A percentile compares a stretch with the other conserved stretches of the same genome.
phyloP scores from a whole-genome alignment of 2,888 invertebrate species.

The Pomacea canaliculata region DNA sequence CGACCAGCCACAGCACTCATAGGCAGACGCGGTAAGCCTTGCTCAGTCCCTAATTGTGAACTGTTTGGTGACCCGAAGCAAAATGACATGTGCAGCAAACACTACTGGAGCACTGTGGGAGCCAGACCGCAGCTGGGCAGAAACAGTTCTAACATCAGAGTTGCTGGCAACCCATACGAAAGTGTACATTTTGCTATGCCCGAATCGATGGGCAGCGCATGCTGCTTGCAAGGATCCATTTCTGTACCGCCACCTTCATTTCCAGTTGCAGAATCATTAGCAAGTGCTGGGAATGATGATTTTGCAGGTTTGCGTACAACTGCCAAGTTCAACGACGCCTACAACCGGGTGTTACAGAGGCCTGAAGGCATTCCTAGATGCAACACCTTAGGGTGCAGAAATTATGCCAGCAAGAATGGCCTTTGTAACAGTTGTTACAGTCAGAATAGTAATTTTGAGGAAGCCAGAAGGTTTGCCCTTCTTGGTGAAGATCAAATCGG shows the following conservation, averaged over 20 bases:
- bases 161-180: background rate
- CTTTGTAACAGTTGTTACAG: conserved; percentile 53
- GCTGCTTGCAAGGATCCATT: conserved; percentile 20
- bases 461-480: background rate
- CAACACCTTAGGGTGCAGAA: conserved; percentile 40
- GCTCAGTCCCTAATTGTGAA: conserved; percentile 23
- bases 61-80: conserved; percentile 35
- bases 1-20: background rate
- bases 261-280: background rate
- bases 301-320: background rate
- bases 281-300: background rate
- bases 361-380: conserved; percentile 35
- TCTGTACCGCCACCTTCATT: conserved; percentile 27
- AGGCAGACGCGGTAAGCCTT: conserved; percentile 10
- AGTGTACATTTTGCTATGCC: background rate
- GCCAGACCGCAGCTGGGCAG: background rate
- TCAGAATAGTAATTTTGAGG: background rate
- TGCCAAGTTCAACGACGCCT: conserved; percentile 26
- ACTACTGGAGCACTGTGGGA: conserved; percentile 1
- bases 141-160: background rate
- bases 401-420: conserved; percentile 49
- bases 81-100: conserved; percentile 28
- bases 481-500: conserved; percentile 9
- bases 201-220: background rate
- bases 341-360: conserved; percentile 36